Conservation (phyloP, 2,797 vertebrate genomes). For the Oophaga sylvatica region DNA sequence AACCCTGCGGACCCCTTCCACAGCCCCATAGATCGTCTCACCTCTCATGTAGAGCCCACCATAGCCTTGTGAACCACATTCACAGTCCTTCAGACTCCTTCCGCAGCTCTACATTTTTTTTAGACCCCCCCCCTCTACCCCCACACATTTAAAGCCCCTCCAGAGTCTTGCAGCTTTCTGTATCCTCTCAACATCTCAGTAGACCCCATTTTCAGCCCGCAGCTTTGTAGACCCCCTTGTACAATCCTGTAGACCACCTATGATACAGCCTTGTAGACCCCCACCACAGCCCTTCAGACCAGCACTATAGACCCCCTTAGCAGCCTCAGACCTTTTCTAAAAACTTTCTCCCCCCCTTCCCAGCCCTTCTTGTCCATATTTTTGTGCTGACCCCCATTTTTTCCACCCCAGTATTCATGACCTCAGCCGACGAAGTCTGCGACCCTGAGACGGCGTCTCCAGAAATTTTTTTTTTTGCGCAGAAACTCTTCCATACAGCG, state of each 20-base stretch:
- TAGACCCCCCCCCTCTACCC: not conserved
- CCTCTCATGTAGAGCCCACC: not conserved
- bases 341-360: not conserved
- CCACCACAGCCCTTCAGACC: not conserved
- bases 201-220: not conserved
- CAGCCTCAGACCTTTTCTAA: not conserved
- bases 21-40: not conserved
- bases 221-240: not conserved
- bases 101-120: not conserved
- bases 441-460: conserved; percentile 28
- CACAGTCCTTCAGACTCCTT: not conserved
- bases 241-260: not conserved
- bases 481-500: not conserved
- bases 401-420: not conserved
- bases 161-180: no score
- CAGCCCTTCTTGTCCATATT: not conserved
- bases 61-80: not conserved
- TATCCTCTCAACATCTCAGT: not conserved
- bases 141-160: not conserved
- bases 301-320: not conserved
- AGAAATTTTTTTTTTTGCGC: not conserved
- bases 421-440: conserved; percentile 29
- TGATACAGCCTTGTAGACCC: not conserved
- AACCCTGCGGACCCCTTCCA: not conserved
- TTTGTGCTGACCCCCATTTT: not conserved